Base-by-base conservation (phyloP, 2,797 vertebrate species). In the Sebastes taczanowskii region DNA sequence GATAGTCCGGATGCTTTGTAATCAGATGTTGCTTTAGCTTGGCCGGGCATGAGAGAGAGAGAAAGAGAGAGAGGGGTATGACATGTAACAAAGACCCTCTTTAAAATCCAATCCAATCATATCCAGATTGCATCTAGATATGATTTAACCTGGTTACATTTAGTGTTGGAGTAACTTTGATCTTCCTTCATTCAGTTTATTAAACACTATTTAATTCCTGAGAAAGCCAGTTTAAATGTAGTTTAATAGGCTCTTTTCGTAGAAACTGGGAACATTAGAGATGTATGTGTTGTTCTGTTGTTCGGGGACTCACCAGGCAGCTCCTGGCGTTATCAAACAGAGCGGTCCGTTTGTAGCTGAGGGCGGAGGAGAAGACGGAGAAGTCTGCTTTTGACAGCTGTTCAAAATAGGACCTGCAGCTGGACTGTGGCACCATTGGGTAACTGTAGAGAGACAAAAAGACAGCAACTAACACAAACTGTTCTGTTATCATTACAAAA, bases 331-430 rank as follows among this genome's bases (percentile, higher is more conserved):
- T 94, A 16, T 2, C 3, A 4, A 96, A 82, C 78, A 96, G 92
- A 2, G 6, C 11, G 0, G 22, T 3, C 7, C 2, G 79, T 71
- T 81, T 93, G 88, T 88, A 94, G 66, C 85, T 81, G 83, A 95
- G 93, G 9, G 16, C 34, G 1, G 59, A 0, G 59, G 96, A 96
- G 74, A 96, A 86, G 29, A 95, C 59, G 0, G 25, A 90, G 87
- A 95, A 95, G 62, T 95, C 78, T 29, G 95, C 95, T 0, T 77
- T 70, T 5, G 85, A 79, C 77, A 95, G 77, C 80, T 95, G 74
- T 4, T 81, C 11, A 72, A 96, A 96, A 62, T 95, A 96, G 1
- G 64, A 49, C 42, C 70, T 92, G 89, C 95, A 96, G 38, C 10
- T 81, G 78, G 9, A 60, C 71, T 11, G 32, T 0, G 87, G 74